Evolutionary conservation across 2,888 invertebrate genomes (phyloP).

Genomic region (Thumatha senex): DNA sequence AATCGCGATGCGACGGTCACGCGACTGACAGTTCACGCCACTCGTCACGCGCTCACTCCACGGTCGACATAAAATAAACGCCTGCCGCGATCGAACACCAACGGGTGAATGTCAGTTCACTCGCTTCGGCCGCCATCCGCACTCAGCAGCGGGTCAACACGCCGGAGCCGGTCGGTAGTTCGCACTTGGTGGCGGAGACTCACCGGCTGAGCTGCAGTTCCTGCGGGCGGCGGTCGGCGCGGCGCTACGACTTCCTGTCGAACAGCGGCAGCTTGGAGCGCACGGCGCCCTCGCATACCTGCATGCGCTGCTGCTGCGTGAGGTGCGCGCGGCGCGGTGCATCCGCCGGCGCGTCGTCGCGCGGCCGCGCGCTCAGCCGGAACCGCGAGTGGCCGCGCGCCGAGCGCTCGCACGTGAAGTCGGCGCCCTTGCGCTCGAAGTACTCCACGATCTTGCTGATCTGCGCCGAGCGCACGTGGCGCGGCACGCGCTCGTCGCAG

Average conservation of each 20-base stretch:
- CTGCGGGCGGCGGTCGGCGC: constrained; percentile 5
- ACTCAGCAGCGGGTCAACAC: too few relatives aligned
- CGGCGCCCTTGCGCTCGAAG: constrained; percentile 90
- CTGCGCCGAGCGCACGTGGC: constrained; percentile 85
- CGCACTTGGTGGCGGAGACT: neutral
- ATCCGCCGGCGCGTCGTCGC: constrained; percentile 6
- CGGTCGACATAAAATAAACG: too few relatives aligned
- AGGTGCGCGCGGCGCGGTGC: constrained; percentile 40
- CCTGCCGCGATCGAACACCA: too few relatives aligned
- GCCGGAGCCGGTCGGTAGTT: too few relatives aligned
- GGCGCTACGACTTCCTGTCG: constrained; percentile 84
- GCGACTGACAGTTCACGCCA: neutral
- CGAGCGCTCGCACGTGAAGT: constrained; percentile 75
- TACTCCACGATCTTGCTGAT: constrained; percentile 94
- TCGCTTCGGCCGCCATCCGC: too few relatives aligned
- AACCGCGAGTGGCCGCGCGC: constrained; percentile 52
- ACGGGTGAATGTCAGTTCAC: too few relatives aligned
- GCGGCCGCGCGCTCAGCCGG: constrained; percentile 25
- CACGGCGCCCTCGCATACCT: constrained; percentile 94
- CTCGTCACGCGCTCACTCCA: neutral
- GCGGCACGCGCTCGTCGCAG: constrained; percentile 86
- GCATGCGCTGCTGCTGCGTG: constrained; percentile 82
- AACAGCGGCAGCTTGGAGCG: constrained; percentile 93
- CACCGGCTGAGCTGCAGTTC: neutral
- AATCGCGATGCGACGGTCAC: constrained; percentile 20